phyloP scores from a whole-genome alignment of 1,140 invertebrate species.

The Listronotus oregonensis region DNA sequence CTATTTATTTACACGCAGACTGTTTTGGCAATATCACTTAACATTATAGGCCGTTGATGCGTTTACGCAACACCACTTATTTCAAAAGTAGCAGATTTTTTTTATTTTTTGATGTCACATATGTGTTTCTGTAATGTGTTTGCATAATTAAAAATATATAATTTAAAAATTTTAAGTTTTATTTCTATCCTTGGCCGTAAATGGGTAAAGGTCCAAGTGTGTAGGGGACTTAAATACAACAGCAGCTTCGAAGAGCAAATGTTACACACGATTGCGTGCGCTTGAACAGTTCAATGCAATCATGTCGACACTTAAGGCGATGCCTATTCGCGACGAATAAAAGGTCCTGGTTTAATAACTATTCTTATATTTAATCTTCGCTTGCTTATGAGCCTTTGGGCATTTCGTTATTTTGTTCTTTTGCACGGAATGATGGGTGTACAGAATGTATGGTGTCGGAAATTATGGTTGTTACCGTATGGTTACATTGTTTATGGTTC shows the following conservation, averaged over 20 bases:
- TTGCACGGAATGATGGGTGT: slow-evolving; percentile 12
- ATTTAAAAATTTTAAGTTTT: too few relatives aligned
- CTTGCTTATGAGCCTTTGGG: slow-evolving; percentile 34
- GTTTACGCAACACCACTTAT: too few relatives aligned
- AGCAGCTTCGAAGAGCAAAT: slow-evolving; percentile 5
- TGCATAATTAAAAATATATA: too few relatives aligned
- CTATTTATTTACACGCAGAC: too few relatives aligned
- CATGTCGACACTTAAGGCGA: slow-evolving; percentile 29
- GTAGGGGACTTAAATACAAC: not conserved
- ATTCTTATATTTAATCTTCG: slow-evolving; percentile 33
- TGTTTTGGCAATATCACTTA: too few relatives aligned
- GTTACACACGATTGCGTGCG: slow-evolving; percentile 28
- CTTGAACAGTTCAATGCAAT: slow-evolving; percentile 7
- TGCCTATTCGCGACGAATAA: slow-evolving; percentile 28
- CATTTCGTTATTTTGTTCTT: slow-evolving; percentile 9
- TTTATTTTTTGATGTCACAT: too few relatives aligned
- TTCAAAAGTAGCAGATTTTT: too few relatives aligned
- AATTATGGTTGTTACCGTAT: slow-evolving; percentile 14
- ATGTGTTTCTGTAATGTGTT: too few relatives aligned
- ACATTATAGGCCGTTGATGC: too few relatives aligned
- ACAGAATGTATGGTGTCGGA: slow-evolving; percentile 1
- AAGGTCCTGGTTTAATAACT: slow-evolving; percentile 25
- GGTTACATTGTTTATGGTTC: too few relatives aligned
- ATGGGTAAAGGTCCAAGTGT: not conserved
- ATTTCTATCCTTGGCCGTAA: too few relatives aligned